Conservation (phyloP, 2,113 vertebrate species). For the Podarcis raffonei region DNA sequence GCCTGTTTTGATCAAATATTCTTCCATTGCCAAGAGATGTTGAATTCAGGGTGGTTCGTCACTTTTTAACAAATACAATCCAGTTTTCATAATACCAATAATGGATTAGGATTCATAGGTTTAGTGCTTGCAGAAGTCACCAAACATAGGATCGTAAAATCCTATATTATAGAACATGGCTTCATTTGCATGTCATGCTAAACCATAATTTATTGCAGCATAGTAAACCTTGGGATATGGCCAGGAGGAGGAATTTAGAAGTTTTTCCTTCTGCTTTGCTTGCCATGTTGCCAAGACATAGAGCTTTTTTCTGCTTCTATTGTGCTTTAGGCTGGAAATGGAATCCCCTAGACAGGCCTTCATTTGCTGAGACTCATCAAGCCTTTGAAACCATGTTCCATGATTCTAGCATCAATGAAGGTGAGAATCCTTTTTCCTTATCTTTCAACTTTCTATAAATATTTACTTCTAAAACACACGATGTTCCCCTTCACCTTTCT, state of each 20-base stretch:
- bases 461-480: background rate
- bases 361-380: slow-evolving; percentile 96
- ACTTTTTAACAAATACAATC: background rate
- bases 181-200: no score
- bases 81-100: background rate
- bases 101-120: background rate
- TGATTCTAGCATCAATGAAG: slow-evolving; percentile 98
- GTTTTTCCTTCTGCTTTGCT: no score
- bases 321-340: slow-evolving; percentile 90
- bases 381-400: slow-evolving; percentile 99
- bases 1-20: background rate
- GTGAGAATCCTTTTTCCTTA: slow-evolving; percentile 67
- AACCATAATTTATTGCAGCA: no score
- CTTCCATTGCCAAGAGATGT: background rate
- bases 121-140: background rate
- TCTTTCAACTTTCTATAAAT: background rate
- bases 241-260: no score
- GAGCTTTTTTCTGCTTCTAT: slow-evolving; percentile 24
- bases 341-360: slow-evolving; percentile 93
- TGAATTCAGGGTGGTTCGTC: background rate
- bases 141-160: background rate
- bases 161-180: no score
- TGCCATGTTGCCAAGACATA: background rate
- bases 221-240: no score
- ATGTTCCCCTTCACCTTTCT: slow-evolving; percentile 3